Evolutionary conservation across 2,888 invertebrate species (phyloP), one percentile per base, ranked within the genome.

Genomic region (Cheilosia grossa): DNA sequence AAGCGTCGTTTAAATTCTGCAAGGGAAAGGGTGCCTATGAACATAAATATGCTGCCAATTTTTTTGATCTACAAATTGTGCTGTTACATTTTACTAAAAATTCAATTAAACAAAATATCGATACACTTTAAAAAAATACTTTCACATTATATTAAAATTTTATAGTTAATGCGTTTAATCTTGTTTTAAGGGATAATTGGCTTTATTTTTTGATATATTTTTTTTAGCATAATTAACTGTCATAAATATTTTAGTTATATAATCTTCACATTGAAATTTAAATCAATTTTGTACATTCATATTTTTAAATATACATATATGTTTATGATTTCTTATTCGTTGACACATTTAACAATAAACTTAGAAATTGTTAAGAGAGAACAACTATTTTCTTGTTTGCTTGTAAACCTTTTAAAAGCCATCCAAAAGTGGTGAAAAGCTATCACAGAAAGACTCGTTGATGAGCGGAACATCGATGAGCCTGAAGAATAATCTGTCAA

Each of bases 401-500:
- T 42, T 63, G n/a, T 56, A 37, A 63, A 83, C 73, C 19, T 73
- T 73, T 21, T 42, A 69, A 64, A 85, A 85, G 85, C 81, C 85
- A 42, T 77, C 66, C 10, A 85, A 85, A 47, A 79, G 40, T 70
- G 77, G 70, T 63, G 81, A 85, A 51, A 81, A 75, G 51, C 56
- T 70, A 56, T 63, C 69, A 53, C 85, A 85, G 67, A 81, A 75
- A 81, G 85, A 81, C 5, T 49, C 85, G 7, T 72, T 72, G 19
- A 21, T 85, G 56, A 67, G 75, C 17, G 85, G 66, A n/a, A 53
- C 75, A 67, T 42, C 81, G 6, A 81, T 81, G 17, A 51, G 56
- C 54, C 51, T 82, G n/a, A 86, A 86, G 10, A 89, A 88, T 63
- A 88, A 86, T 67, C 86, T 89, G 37, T 83, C 88, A 2, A 90